These are phyloP conservation scores for Pinna nobilis DNA, from an alignment of 1,140 invertebrate genomes.

Conservation along the genomic window DNA sequence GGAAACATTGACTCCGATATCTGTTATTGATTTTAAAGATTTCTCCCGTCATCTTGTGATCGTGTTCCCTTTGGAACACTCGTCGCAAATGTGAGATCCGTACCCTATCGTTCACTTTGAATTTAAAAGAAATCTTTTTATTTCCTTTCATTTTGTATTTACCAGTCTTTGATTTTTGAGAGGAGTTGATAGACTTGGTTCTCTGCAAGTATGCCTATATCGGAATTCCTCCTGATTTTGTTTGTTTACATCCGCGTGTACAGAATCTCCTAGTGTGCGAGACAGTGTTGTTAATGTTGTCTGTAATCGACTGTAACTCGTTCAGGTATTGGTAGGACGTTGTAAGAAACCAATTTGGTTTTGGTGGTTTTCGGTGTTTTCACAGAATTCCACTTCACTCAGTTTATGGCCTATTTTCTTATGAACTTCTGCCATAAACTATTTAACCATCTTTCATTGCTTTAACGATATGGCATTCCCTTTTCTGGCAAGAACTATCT, in stretches of 20 bases:
- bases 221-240: no score
- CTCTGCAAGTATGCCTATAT: background rate
- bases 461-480: background rate
- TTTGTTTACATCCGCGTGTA: no score
- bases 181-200: background rate
- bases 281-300: background rate
- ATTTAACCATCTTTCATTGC: background rate
- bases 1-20: background rate
- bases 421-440: background rate
- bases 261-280: no score
- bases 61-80: constrained; percentile 10
- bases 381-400: background rate
- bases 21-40: constrained; percentile 7
- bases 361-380: background rate
- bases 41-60: constrained; percentile 5
- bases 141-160: background rate
- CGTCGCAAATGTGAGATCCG: constrained; percentile 17
- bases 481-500: background rate
- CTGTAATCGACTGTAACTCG: background rate
- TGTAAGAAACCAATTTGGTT: background rate
- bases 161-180: background rate
- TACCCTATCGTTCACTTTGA: constrained; percentile 20
- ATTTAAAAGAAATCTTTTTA: constrained; percentile 5
- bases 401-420: background rate
- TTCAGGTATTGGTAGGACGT: background rate